Evolutionary conservation across 53 echinoderm and acorn worm species (phyloP).

Genomic region (Arbacia lixula): DNA sequence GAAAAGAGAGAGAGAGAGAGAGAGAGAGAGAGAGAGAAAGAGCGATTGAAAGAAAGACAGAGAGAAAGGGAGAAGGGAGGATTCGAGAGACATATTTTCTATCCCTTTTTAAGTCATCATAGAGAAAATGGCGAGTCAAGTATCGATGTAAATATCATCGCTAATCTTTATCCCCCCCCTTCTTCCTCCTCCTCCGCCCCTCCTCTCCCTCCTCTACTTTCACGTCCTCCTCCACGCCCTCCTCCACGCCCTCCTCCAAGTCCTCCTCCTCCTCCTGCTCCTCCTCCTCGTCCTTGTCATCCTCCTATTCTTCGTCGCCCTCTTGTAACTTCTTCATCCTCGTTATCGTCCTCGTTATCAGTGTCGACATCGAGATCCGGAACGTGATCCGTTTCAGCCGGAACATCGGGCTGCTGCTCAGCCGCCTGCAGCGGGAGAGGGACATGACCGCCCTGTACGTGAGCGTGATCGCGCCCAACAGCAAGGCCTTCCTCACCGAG

Average conservation of each 20-base stretch:
- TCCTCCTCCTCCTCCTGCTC: background rate
- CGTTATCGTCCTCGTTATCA: background rate
- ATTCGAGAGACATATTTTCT: too few relatives aligned
- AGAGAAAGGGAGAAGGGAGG: too few relatives aligned
- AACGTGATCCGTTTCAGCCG: slow-evolving; percentile 88
- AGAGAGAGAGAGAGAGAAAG: too few relatives aligned
- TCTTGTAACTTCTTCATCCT: background rate
- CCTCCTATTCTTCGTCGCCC: background rate
- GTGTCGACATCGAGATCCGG: slow-evolving; percentile 75
- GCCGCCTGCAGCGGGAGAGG: slow-evolving; percentile 78
- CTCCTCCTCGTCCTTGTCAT: background rate
- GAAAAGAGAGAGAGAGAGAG: too few relatives aligned
- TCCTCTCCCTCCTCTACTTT: background rate
- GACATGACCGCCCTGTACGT: slow-evolving; percentile 91
- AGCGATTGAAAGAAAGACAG: too few relatives aligned
- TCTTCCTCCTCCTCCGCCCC: background rate
- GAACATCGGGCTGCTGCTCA: slow-evolving; percentile 82
- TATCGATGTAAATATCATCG: background rate
- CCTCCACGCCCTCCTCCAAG: background rate
- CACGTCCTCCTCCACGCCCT: background rate
- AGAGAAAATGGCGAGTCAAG: too few relatives aligned
- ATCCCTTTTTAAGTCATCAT: too few relatives aligned
- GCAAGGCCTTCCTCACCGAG: slow-evolving; percentile 76
- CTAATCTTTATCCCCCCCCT: background rate
- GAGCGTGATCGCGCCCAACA: slow-evolving; percentile 81